phyloP scores from a whole-genome alignment of 2,113 vertebrate species.

The Tragelaphus imberbis region DNA sequence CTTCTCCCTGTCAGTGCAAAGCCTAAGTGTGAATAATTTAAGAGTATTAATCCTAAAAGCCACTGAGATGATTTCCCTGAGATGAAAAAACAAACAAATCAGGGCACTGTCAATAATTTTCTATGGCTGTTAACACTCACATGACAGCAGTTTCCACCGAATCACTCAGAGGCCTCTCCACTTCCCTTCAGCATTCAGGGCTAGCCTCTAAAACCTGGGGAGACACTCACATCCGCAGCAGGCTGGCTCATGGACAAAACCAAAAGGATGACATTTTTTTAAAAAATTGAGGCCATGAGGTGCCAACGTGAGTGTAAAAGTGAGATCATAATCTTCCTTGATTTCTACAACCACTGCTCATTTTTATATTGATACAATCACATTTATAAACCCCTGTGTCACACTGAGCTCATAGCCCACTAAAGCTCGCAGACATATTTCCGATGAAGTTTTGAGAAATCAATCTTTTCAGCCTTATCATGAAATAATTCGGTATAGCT shows the following conservation, averaged over 20 bases:
- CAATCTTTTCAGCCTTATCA: not conserved
- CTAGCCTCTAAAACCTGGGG: not conserved
- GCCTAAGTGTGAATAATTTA: not conserved
- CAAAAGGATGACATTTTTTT: not conserved
- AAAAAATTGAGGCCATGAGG: fast-evolving
- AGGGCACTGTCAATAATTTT: not conserved
- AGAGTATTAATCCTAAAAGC: not conserved
- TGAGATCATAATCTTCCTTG: not conserved
- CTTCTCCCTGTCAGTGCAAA: not conserved
- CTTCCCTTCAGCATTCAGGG: not conserved
- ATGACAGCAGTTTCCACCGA: not conserved
- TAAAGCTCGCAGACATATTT: not conserved
- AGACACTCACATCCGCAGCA: not conserved
- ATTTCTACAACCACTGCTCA: not conserved
- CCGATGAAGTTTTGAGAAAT: not conserved
- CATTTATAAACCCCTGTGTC: not conserved
- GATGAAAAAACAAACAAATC: not conserved
- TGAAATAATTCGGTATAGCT: not conserved
- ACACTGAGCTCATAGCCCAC: not conserved
- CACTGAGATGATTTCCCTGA: not conserved
- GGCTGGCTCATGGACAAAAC: not conserved
- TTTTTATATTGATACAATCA: not conserved
- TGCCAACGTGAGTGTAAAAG: not conserved
- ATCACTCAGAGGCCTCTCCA: not conserved
- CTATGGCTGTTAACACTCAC: not conserved